Conservation (phyloP, 1,140 invertebrate species). For the Tetramorium simillimum region DNA sequence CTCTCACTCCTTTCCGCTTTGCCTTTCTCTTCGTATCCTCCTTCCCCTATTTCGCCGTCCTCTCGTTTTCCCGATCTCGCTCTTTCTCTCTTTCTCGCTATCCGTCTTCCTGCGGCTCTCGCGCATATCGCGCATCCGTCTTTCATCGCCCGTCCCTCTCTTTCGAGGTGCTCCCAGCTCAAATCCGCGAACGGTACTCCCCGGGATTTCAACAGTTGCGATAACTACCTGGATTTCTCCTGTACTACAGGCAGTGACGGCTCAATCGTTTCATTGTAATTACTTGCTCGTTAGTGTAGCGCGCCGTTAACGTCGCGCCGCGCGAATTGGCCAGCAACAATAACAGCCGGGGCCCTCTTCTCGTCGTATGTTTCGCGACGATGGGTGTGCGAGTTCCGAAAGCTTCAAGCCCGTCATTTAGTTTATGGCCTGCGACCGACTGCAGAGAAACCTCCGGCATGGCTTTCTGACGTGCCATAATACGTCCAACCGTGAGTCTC, state of each 20-base stretch:
- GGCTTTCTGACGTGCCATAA: constrained; percentile 53
- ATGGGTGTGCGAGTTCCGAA: not conserved
- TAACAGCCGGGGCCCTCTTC: constrained; percentile 2
- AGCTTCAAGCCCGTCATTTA: constrained; percentile 46
- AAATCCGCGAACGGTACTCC: constrained; percentile 44
- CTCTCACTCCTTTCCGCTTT: constrained; percentile 21
- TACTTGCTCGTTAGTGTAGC: constrained; percentile 64
- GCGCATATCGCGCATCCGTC: constrained; percentile 27
- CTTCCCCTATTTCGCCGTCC: not conserved
- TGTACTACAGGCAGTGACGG: constrained; percentile 17
- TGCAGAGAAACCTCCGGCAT: constrained; percentile 37
- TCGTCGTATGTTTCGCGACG: not conserved
- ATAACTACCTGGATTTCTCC: constrained; percentile 76
- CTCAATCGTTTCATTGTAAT: constrained; percentile 74
- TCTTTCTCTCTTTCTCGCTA: constrained; percentile 39
- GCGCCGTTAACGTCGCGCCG: not conserved
- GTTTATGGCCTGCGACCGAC: constrained; percentile 52
- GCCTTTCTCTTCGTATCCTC: not conserved
- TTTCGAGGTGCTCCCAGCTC: constrained; percentile 21
- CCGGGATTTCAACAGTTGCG: constrained; percentile 66
- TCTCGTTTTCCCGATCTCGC: not conserved
- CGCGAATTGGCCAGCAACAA: constrained; percentile 21
- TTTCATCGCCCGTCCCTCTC: constrained; percentile 38
- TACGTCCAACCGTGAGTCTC: constrained; percentile 27
- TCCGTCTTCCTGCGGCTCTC: constrained; percentile 45